phyloP scores from a whole-genome alignment of 2,797 vertebrate genomes.

The Echeneis naucrates region DNA sequence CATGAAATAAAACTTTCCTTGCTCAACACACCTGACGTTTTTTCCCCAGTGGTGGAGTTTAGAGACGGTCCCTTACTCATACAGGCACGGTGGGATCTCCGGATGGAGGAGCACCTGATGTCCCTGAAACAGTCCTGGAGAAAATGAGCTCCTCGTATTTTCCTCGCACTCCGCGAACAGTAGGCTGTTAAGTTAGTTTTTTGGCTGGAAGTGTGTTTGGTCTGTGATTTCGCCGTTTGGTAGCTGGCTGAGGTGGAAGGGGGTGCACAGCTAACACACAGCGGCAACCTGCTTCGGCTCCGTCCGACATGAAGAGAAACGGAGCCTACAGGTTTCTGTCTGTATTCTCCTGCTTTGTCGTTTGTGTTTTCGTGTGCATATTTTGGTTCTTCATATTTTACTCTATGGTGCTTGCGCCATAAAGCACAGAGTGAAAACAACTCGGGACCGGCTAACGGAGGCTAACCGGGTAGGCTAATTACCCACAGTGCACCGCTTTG shows the following conservation, averaged over 20 bases:
- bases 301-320: constrained; percentile 80
- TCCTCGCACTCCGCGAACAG: background rate
- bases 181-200: too few species aligned
- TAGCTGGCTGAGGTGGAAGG: too few species aligned
- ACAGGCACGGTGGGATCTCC: background rate
- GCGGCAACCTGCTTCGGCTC: background rate
- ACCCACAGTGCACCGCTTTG: constrained; percentile 71
- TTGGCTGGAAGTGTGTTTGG: background rate
- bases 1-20: background rate
- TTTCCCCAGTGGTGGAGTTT: background rate
- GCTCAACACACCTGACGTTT: constrained; percentile 2
- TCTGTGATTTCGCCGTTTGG: background rate
- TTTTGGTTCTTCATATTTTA: constrained; percentile 85
- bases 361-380: constrained; percentile 75
- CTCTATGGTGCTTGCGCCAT: constrained; percentile 77
- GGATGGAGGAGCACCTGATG: background rate
- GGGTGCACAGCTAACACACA: too few species aligned
- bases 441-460: constrained; percentile 10
- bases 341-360: constrained; percentile 82
- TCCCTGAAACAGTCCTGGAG: background rate
- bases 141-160: background rate
- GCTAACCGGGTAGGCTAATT: constrained; percentile 46
- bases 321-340: constrained; percentile 82
- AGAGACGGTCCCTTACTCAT: constrained; percentile 31
- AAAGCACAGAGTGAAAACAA: background rate